Percentiles rank a stretch among this genome's conserved stretches.
Conservation (phyloP, 2,888 invertebrate species). For the Pseudolycoriella hygida region DNA sequence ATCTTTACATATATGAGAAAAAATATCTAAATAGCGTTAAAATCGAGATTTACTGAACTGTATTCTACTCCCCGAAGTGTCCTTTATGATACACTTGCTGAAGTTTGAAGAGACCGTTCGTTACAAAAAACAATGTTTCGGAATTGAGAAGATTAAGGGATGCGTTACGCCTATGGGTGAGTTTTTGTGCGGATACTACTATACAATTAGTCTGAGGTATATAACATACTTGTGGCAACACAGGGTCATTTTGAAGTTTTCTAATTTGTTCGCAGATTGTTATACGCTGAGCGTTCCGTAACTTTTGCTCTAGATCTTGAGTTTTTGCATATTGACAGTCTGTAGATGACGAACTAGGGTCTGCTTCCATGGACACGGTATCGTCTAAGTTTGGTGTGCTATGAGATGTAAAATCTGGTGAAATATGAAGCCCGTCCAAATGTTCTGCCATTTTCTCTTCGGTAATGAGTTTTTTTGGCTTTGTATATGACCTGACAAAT, state of each 20-base stretch:
- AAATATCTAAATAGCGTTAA: too few relatives aligned
- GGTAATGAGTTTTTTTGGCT: constrained; percentile 54
- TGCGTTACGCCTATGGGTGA: too few relatives aligned
- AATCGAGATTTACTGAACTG: too few relatives aligned
- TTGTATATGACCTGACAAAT: constrained; percentile 20
- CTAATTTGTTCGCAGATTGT: constrained; percentile 54
- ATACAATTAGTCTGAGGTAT: too few relatives aligned
- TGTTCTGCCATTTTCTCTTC: constrained; percentile 75
- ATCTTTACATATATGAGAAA: too few relatives aligned
- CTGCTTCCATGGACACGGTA: constrained; percentile 15
- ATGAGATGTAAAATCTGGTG: constrained; percentile 26
- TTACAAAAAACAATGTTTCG: too few relatives aligned
- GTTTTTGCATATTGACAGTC: constrained; percentile 11
- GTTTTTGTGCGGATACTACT: too few relatives aligned
- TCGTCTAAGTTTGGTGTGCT: constrained; percentile 8
- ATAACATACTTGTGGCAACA: constrained; percentile 45
- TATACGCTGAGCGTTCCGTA: constrained; percentile 34
- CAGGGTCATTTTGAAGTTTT: constrained; percentile 39
- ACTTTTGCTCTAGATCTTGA: constrained; percentile 25
- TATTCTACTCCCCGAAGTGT: too few relatives aligned
- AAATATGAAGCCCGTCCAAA: constrained; percentile 56
- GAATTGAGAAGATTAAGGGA: too few relatives aligned
- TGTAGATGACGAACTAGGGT: constrained; percentile 14
- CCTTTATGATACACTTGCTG: too few relatives aligned
- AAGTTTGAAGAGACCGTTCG: too few relatives aligned